Base-by-base conservation (phyloP, 2,113 vertebrate genomes). In the Oostethus manadensis region DNA sequence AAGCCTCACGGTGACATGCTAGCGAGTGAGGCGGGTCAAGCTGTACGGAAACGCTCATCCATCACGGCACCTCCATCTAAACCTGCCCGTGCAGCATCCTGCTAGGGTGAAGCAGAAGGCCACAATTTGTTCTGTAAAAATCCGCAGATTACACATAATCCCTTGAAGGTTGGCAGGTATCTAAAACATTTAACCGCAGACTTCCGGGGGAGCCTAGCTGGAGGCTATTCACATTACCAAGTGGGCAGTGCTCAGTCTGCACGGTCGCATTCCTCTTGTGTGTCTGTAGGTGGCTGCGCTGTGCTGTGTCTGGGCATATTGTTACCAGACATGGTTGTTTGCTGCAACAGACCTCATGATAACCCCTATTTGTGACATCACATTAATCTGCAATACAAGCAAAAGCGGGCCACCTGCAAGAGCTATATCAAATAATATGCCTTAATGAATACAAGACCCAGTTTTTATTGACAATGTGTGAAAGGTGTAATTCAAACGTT, bases 221-320 rank as follows among this genome's bases (percentile, higher is more conserved):
- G 71, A 79, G 77, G 71, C 75, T 84, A 84, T 83, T 87, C 78
- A 83, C 76, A 82, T 80, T 76, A 82, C 62, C 35, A 59, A 58
- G 55, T 59, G n/a, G 45, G 72, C 78, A 86, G 65, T 64, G 57
- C 68, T 74, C 66, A 61, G 76, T 65, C 73, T 56, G 71, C 58
- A 62, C 40, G 21, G 21, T 56, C 10, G 3, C 64, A 60, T 76
- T 62, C 56, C 58, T 78, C 57, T 33, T 11, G 56, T 53, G 64
- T 61, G 26, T 66, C 64, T 46, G 14, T 58, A 58, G 53, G 56
- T 18, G 9, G 51, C 56, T 59, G 40, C 62, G 60, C 59, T 71
- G 43, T 61, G 48, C 5, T 56, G 29, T 44, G 21, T 6, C 21
- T 7, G 1, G 13, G 43, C 14, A n/a, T n/a, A n/a, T 26, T 49